Evolutionary conservation across 2,113 vertebrate species (phyloP).

Genomic region (Seriola quinqueradiata): DNA sequence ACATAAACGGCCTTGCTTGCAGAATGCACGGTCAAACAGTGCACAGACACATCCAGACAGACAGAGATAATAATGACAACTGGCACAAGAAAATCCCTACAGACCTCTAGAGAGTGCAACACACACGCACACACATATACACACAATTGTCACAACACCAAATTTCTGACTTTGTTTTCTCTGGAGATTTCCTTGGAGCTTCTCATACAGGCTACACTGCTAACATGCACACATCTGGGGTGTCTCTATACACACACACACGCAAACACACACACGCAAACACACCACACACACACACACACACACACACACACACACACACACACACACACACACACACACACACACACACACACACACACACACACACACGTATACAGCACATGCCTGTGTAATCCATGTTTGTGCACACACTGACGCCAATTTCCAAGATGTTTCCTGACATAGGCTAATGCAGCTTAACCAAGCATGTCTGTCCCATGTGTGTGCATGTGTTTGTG

Average conservation of each 20-base stretch:
- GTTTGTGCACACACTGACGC: constrained; percentile 53
- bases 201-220: constrained; percentile 4
- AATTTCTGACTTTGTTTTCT: constrained; percentile 15
- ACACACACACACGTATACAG: neutral
- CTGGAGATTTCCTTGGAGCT: constrained; percentile 18
- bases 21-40: constrained; percentile 44
- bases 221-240: constrained; percentile 12
- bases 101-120: constrained; percentile 47
- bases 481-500: constrained; percentile 4
- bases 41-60: constrained; percentile 47
- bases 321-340: neutral
- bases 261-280: neutral
- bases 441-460: constrained; percentile 70
- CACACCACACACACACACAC: neutral
- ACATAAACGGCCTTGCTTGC: constrained; percentile 55
- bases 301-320: neutral
- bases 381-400: constrained; percentile 34
- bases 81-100: constrained; percentile 63
- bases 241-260: neutral
- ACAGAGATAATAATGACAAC: constrained; percentile 62
- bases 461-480: constrained; percentile 49
- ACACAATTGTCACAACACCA: constrained; percentile 18
- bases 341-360: neutral
- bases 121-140: neutral
- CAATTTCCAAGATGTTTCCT: constrained; percentile 68